These are phyloP conservation scores for Phymorhynchus buccinoides DNA, from an alignment of 1,140 invertebrate genomes.

Conservation along the genomic window DNA sequence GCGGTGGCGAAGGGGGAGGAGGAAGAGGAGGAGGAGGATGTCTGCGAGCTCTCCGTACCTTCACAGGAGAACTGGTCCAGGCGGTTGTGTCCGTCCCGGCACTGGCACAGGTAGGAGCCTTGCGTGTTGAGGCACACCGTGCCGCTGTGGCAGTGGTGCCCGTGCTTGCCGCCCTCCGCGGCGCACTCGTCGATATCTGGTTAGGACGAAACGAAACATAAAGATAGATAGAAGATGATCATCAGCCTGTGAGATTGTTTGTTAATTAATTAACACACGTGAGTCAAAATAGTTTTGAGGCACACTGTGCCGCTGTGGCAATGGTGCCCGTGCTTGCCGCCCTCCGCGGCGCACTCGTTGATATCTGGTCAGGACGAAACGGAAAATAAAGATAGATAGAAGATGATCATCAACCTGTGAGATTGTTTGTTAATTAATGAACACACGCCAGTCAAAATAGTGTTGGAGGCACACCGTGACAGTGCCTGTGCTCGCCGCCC, in stretches of 20 bases:
- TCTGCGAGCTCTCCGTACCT: constrained; percentile 51
- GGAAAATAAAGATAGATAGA: too few species aligned
- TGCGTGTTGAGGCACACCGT: constrained; percentile 75
- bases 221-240: too few species aligned
- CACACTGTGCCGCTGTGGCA: constrained; percentile 81
- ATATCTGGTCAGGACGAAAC: constrained; percentile 65
- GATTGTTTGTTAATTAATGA: too few species aligned
- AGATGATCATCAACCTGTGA: too few species aligned
- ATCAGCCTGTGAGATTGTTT: too few species aligned
- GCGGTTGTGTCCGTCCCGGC: constrained; percentile 60
- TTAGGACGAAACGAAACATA: not conserved
- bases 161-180: constrained; percentile 59
- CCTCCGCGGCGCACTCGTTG: constrained; percentile 66
- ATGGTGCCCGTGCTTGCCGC: constrained; percentile 76
- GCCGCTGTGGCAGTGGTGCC: constrained; percentile 82
- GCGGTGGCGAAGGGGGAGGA: constrained; percentile 5
- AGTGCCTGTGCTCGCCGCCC: too few species aligned
- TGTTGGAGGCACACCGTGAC: too few species aligned
- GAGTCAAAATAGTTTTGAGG: too few species aligned
- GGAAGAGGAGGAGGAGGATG: constrained; percentile 26
- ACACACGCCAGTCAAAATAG: too few species aligned
- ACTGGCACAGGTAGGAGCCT: constrained; percentile 70
- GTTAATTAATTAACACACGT: too few species aligned
- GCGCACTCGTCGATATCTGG: constrained; percentile 71
- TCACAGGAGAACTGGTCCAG: constrained; percentile 62